phyloP scores from a whole-genome alignment of 2,113 vertebrate species.

The Peromyscus californicus region DNA sequence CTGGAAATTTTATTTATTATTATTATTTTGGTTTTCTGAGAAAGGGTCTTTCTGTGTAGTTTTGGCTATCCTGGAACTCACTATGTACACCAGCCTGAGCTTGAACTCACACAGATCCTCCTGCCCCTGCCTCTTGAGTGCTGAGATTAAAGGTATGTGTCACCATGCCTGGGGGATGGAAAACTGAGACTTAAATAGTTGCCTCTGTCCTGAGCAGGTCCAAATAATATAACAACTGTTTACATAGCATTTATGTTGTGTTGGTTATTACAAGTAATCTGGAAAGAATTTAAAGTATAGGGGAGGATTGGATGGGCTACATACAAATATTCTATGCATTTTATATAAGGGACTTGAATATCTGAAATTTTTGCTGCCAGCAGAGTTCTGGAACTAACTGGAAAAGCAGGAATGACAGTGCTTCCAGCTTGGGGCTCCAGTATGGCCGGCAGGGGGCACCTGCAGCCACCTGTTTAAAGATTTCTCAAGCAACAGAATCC shows the following conservation, averaged over 20 bases:
- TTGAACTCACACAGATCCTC: neutral
- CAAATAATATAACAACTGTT: neutral
- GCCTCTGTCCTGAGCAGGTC: neutral
- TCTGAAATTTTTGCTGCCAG: neutral
- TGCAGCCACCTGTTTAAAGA: neutral
- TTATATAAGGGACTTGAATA: neutral
- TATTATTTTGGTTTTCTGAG: neutral
- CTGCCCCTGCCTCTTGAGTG: neutral
- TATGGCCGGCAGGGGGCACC: slow-evolving; percentile 46
- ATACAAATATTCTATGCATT: neutral
- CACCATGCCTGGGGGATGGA: neutral
- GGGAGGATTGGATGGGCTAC: neutral
- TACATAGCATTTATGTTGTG: neutral
- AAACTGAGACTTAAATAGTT: neutral
- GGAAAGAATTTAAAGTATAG: neutral
- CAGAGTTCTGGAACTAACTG: neutral
- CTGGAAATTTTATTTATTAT: neutral
- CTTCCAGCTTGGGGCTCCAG: slow-evolving; percentile 15
- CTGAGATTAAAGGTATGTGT: neutral
- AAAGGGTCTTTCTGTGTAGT: neutral
- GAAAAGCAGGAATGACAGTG: neutral
- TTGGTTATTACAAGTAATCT: neutral
- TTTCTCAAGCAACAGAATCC: neutral
- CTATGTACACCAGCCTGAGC: neutral
- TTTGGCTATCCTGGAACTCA: neutral